Evolutionary conservation across 1,140 invertebrate genomes (phyloP).

Genomic region (Rhagoletis pomonella): DNA sequence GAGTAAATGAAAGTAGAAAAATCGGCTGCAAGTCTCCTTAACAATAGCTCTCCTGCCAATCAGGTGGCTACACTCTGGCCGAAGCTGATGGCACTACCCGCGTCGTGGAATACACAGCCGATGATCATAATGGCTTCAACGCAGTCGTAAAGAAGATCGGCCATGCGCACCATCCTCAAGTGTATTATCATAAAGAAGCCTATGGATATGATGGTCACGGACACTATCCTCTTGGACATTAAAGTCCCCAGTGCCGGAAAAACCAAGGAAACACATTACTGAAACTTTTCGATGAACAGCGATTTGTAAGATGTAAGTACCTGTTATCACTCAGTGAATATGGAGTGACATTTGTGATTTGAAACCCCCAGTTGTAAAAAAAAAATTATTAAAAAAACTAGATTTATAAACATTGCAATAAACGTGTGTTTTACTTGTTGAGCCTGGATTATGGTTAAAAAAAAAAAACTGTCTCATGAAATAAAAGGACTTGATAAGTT

Average conservation of each 20-base stretch:
- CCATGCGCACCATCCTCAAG: slow-evolving; percentile 74
- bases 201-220: slow-evolving; percentile 61
- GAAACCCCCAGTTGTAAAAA: no score
- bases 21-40: not conserved
- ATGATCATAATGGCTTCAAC: slow-evolving; percentile 77
- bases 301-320: no score
- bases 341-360: not conserved
- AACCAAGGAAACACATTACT: slow-evolving; percentile 62
- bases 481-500: no score
- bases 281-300: no score
- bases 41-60: not conserved
- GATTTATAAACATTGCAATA: no score
- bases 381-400: no score
- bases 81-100: slow-evolving; percentile 79
- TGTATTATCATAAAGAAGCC: slow-evolving; percentile 60
- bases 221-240: slow-evolving; percentile 64
- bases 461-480: no score
- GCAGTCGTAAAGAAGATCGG: slow-evolving; percentile 77
- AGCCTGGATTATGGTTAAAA: no score
- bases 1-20: not conserved
- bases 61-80: slow-evolving; percentile 77
- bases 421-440: no score
- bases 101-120: slow-evolving; percentile 79
- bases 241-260: slow-evolving; percentile 67
- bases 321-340: slow-evolving; percentile 54